Conservation (phyloP, 2,797 vertebrate species). For the Hemitrygon akajei region DNA sequence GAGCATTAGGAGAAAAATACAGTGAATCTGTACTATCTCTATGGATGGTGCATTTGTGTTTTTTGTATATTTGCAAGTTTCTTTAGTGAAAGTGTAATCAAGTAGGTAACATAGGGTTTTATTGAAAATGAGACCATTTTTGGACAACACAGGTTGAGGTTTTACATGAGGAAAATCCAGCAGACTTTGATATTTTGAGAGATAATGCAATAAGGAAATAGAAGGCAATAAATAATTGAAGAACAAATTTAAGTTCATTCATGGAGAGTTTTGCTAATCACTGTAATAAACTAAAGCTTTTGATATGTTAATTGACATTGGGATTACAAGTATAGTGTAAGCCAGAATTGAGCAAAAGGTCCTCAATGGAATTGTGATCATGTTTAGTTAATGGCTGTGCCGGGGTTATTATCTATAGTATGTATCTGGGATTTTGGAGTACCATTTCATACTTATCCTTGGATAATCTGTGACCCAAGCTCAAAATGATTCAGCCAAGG, state of each 20-base stretch:
- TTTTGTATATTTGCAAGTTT: background rate
- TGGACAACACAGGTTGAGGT: background rate
- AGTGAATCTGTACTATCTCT: background rate
- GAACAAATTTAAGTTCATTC: background rate
- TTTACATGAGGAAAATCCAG: background rate
- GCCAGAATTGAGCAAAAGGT: background rate
- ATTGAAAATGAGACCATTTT: background rate
- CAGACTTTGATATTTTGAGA: background rate
- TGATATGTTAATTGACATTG: background rate
- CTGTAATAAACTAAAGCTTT: background rate
- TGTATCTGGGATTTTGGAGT: background rate
- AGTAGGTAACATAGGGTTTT: background rate
- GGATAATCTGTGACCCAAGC: background rate
- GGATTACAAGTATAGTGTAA: background rate
- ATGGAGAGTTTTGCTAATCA: background rate
- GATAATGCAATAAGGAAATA: background rate
- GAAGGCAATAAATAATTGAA: background rate
- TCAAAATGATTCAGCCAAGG: background rate
- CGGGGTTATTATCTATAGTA: no score
- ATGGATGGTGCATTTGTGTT: background rate
- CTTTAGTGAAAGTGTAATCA: conserved; percentile 7
- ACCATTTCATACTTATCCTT: background rate
- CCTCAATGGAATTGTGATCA: background rate
- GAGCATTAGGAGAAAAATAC: background rate
- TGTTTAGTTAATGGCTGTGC: background rate